A percentile compares a stretch with the other conserved stretches of the same genome.
phyloP scores from a whole-genome alignment of 2,888 invertebrate species.

The Catocala sponsa region DNA sequence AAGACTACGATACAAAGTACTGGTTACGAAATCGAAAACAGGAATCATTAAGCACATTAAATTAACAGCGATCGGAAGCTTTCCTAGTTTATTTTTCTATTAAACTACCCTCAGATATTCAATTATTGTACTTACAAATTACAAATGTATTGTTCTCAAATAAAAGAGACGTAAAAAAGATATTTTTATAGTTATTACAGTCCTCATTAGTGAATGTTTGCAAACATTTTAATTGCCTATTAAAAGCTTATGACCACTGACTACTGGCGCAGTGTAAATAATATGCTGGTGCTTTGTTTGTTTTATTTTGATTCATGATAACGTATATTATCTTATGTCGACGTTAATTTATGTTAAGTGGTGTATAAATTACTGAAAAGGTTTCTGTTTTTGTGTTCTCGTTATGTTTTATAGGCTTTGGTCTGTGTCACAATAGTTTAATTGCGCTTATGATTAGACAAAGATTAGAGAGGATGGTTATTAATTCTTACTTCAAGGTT shows the following conservation, averaged over 20 bases:
- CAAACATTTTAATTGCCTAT: constrained; percentile 49
- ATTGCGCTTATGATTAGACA: too few species aligned
- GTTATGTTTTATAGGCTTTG: too few species aligned
- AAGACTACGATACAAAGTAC: not conserved
- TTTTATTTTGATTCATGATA: constrained; percentile 45
- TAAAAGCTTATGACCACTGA: constrained; percentile 44
- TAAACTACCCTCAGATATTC: constrained; percentile 16
- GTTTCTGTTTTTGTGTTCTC: too few species aligned
- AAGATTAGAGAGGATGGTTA: too few species aligned
- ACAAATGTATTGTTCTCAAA: constrained; percentile 43
- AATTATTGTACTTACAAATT: constrained; percentile 21
- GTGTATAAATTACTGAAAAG: not conserved
- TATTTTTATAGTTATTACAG: constrained; percentile 39
- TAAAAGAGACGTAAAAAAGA: constrained; percentile 28
- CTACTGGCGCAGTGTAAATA: constrained; percentile 22
- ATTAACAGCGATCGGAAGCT: not conserved
- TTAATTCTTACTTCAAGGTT: too few species aligned
- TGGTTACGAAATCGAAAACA: constrained; percentile 18
- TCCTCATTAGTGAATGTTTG: constrained; percentile 45
- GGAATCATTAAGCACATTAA: not conserved
- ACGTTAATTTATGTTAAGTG: constrained; percentile 8
- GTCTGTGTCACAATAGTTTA: too few species aligned
- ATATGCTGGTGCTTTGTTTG: constrained; percentile 32
- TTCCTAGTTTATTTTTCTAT: not conserved
- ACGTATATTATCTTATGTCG: constrained; percentile 20